A percentile compares a stretch with the other conserved stretches of the same genome.
Evolutionary conservation across 2,113 vertebrate species (phyloP).

Genomic region (Emydura subglobosa): DNA sequence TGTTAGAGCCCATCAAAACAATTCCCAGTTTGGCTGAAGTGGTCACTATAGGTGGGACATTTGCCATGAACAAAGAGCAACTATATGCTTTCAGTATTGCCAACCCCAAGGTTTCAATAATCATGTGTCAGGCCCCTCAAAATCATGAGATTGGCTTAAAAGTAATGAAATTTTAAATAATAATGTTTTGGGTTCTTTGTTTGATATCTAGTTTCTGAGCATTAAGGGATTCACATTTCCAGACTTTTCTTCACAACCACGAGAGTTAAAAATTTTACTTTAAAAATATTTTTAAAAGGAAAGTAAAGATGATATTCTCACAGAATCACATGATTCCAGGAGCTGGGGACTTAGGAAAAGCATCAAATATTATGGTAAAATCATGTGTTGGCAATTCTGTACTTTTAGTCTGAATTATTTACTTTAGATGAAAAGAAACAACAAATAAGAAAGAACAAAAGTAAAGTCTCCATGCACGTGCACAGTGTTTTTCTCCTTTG

Average conservation of each 20-base stretch:
- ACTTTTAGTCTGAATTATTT: background rate
- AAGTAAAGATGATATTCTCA: background rate
- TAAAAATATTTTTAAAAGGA: background rate
- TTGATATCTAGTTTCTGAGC: background rate
- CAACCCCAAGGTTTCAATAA: background rate
- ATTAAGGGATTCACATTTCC: background rate
- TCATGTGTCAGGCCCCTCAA: background rate
- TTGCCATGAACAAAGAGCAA: background rate
- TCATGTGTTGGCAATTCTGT: background rate
- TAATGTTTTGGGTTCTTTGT: background rate
- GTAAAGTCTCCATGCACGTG: no score
- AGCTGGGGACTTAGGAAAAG: background rate
- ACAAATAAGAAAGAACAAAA: fast-evolving
- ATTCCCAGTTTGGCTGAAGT: background rate
- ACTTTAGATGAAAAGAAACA: background rate
- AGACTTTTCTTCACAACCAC: background rate
- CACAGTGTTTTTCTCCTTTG: background rate
- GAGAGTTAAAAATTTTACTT: background rate
- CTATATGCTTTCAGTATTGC: background rate
- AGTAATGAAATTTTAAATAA: background rate
- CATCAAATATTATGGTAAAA: background rate
- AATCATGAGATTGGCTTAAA: background rate
- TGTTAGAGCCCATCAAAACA: background rate
- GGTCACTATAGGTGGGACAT: background rate
- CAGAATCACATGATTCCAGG: background rate